Percentiles rank a stretch among this genome's conserved stretches.
Conservation (phyloP, 2,797 vertebrate species). For the Orestias chungarensis region DNA sequence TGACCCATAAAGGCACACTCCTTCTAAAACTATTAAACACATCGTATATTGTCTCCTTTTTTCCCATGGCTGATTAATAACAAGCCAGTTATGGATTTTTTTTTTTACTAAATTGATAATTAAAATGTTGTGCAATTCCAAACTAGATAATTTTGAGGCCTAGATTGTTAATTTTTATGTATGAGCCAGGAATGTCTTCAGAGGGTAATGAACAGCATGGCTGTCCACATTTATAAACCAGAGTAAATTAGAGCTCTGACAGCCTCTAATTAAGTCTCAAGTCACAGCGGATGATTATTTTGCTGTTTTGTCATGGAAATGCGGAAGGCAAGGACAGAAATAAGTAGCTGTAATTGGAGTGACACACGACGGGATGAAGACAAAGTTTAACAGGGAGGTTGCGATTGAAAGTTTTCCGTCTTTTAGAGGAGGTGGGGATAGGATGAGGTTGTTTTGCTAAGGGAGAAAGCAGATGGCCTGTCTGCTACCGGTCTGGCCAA, state of each 20-base stretch:
- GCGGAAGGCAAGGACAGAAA: constrained; percentile 14
- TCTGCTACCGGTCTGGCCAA: constrained; percentile 34
- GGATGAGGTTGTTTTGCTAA: constrained; percentile 25
- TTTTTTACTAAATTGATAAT: constrained; percentile 17
- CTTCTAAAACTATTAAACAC: constrained; percentile 24
- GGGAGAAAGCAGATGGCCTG: constrained; percentile 52
- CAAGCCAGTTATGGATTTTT: constrained; percentile 9
- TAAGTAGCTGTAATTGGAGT: constrained; percentile 15
- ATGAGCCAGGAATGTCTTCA: constrained; percentile 32
- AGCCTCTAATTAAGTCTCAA: constrained; percentile 56
- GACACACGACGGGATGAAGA: constrained; percentile 28
- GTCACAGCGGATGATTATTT: constrained; percentile 38
- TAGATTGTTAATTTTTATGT: constrained; percentile 35
- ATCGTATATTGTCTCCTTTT: constrained; percentile 17
- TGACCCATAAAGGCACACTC: constrained; percentile 7
- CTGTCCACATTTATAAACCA: constrained; percentile 36
- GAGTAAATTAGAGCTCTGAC: constrained; percentile 44
- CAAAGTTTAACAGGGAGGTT: constrained; percentile 24
- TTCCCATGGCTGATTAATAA: constrained; percentile 15
- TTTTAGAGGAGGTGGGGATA: constrained; percentile 21
- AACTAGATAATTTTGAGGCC: constrained; percentile 23
- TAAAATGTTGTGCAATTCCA: constrained; percentile 34
- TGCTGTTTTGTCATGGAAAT: constrained; percentile 39
- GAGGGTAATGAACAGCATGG: constrained; percentile 50
- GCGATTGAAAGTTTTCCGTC: constrained; percentile 45